Evolutionary conservation across 2,113 vertebrate genomes (phyloP).

Genomic region (Macrotis lagotis): DNA sequence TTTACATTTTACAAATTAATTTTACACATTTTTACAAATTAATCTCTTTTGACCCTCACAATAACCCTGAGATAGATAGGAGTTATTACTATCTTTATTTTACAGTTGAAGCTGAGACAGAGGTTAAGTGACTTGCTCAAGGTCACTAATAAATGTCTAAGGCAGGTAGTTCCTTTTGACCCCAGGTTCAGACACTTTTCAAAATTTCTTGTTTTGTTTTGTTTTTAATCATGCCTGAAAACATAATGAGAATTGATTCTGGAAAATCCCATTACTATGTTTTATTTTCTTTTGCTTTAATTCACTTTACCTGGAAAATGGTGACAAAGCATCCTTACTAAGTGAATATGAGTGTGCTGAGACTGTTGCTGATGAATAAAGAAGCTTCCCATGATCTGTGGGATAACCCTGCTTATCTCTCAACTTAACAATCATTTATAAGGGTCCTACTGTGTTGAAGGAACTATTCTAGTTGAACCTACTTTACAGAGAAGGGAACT

Average conservation of each 20-base stretch:
- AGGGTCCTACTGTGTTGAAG: not conserved
- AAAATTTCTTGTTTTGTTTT: not conserved
- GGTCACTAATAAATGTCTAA: not conserved
- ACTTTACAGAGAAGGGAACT: not conserved
- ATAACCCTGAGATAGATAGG: not conserved
- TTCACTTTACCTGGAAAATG: not conserved
- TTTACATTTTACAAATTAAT: not conserved
- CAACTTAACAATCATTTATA: not conserved
- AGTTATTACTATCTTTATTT: not conserved
- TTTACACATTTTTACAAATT: not conserved
- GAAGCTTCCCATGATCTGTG: not conserved
- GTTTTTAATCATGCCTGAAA: not conserved
- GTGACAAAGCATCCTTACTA: not conserved
- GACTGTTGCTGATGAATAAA: not conserved
- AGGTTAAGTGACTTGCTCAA: not conserved
- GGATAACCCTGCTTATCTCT: too few relatives aligned
- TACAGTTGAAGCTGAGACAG: not conserved
- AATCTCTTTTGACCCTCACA: not conserved
- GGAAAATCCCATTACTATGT: accelerated
- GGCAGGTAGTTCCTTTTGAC: not conserved
- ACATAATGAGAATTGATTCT: not conserved
- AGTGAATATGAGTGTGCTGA: not conserved
- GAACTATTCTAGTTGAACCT: not conserved
- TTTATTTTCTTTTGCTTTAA: not conserved
- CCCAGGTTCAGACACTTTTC: not conserved